Conservation (phyloP, 2,113 vertebrate species). For the Corydoras sp. region DNA sequence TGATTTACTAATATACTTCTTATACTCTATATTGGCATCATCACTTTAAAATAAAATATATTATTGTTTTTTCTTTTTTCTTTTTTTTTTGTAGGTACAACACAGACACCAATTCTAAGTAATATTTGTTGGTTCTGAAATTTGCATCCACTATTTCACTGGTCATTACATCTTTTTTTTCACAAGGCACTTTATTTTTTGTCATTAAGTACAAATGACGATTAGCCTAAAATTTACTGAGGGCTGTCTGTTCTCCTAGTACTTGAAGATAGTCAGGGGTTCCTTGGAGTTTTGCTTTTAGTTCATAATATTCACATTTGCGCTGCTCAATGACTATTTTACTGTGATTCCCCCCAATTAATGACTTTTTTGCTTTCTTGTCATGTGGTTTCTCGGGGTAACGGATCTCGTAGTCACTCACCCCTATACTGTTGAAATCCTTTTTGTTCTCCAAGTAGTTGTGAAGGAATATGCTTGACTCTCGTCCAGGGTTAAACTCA, state of each 20-base stretch:
- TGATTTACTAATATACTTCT: conserved; percentile 51
- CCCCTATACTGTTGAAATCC: conserved; percentile 95
- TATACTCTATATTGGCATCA: conserved; percentile 51
- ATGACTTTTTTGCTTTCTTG: conserved; percentile 91
- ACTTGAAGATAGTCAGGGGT: conserved; percentile 98
- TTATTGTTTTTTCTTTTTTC: neutral
- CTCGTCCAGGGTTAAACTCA: conserved; percentile 88
- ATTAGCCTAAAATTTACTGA: conserved; percentile 81
- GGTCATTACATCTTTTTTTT: conserved; percentile 77
- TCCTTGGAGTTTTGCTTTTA: conserved; percentile 95
- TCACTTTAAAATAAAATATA: conserved; percentile 47
- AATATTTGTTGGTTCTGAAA: conserved; percentile 53
- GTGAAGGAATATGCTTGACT: conserved; percentile 93
- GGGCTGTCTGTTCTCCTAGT: conserved; percentile 95
- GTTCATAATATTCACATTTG: conserved; percentile 97
- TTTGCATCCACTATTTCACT: conserved; percentile 85
- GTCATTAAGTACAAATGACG: conserved; percentile 72
- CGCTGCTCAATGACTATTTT: conserved; percentile 97
- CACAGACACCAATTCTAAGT: conserved; percentile 58
- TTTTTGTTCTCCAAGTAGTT: conserved; percentile 93
- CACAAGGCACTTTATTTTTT: conserved; percentile 92
- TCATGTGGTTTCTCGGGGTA: conserved; percentile 96
- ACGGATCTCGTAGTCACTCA: conserved; percentile 94
- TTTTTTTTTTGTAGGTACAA: conserved; percentile 49
- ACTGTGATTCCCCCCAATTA: conserved; percentile 96